Evolutionary conservation across 2,888 invertebrate species (phyloP).

Genomic region (Theretra japonica): DNA sequence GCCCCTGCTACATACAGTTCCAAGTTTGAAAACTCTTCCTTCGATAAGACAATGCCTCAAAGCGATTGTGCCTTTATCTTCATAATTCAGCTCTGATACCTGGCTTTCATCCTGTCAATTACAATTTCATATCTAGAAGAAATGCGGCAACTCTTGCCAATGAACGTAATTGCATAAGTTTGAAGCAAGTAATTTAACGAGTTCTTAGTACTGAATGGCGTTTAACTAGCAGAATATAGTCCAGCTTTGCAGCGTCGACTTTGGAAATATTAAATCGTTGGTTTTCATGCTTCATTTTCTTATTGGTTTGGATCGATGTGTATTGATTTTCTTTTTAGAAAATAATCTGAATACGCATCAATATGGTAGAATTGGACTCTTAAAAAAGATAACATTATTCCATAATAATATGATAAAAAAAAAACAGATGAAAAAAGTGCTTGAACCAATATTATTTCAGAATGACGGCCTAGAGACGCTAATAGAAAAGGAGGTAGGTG

Average conservation of each 20-base stretch:
- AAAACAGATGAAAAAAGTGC: no score
- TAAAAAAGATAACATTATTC: no score
- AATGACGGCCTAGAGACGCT: no score
- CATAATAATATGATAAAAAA: no score
- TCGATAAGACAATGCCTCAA: neutral
- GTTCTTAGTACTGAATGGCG: neutral
- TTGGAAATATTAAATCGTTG: neutral
- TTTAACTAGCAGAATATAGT: neutral
- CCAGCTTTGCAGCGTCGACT: neutral
- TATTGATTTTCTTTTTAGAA: no score
- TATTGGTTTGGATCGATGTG: no score
- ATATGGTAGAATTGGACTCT: no score
- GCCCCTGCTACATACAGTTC: slow-evolving; percentile 8
- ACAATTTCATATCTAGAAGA: slow-evolving; percentile 9
- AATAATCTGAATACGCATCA: no score
- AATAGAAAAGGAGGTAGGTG: no score
- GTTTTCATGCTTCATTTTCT: neutral
- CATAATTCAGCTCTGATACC: neutral
- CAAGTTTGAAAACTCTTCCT: neutral
- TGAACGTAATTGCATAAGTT: slow-evolving; percentile 17
- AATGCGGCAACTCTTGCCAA: neutral
- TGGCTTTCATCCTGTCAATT: neutral
- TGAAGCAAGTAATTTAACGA: neutral
- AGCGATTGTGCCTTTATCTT: neutral
- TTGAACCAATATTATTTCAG: no score